Evolutionary conservation across 2,888 invertebrate species (phyloP), one percentile per base, ranked within the genome.

Genomic region (Cacoxenus indagator): DNA sequence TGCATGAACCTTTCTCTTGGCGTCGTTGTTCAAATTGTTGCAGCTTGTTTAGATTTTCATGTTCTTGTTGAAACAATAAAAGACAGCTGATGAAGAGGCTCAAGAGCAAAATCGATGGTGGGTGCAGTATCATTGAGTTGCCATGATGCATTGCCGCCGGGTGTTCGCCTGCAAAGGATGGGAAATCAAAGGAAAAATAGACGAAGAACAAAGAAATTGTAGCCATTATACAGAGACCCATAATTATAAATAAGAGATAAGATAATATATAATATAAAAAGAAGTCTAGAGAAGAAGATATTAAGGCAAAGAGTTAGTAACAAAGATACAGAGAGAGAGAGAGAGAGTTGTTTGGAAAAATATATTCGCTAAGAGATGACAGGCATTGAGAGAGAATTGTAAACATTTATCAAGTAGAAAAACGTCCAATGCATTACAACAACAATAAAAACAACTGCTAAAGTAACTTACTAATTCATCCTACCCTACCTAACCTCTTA

Each of bases 131-230:
- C 73, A 82, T 73, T 57, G 86, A 83, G 68, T 78, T 90, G 62
- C 93, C 92, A 80, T 94, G 93, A 89, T 95, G 94, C 94, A 95
- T 95, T 57, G 95, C 95, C 68, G 94, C 95, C 81, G 95, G 95
- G 87, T 94, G 94, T 90, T 95, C 95, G 83, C 94, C 95, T 94
- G 91, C 8, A 76, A 70, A 64, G 55, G 51, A 37, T 22, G 31
- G 59, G 48, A 37, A 29, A 67, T 43, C 37, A 14, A 65, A 45
- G 3, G 37, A 45, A 19, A 45, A 1, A 37, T 19, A 31, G 51
- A 62, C 29, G 43, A 55, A 51, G 4, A 31, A 17, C 14, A 68
- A 26, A 9, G 46, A 48, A 5, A 64, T 37, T 37, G 37, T 14
- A 11, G 37, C 37, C 37, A 37, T 37, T 37, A 37, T 14, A 37